A percentile compares a stretch with the other conserved stretches of the same genome.
These are phyloP conservation scores for Drosophila robusta DNA, from an alignment of 2,888 invertebrate genomes.

Conservation along the genomic window DNA sequence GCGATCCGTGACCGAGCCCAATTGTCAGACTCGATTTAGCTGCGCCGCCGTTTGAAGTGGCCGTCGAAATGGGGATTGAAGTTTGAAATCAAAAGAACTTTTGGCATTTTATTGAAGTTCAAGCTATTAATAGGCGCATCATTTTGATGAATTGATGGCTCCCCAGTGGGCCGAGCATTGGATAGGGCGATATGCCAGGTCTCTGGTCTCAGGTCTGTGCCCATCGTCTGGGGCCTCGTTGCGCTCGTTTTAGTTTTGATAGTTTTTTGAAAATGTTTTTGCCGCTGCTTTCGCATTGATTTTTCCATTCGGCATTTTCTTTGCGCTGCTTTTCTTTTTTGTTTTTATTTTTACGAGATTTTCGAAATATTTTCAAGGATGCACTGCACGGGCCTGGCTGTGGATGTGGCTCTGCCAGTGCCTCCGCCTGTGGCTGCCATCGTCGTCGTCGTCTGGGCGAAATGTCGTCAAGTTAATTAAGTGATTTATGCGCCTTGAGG, in stretches of 20 bases:
- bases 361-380: conserved; percentile 77
- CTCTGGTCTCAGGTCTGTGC: not conserved
- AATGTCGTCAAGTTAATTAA: conserved; percentile 81
- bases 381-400: conserved; percentile 46
- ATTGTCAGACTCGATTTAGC: conserved; percentile 69
- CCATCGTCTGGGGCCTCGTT: conserved; percentile 47
- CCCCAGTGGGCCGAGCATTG: conserved; percentile 66
- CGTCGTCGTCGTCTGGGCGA: conserved; percentile 52
- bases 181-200: not conserved
- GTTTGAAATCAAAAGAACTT: conserved; percentile 30
- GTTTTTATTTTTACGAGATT: conserved; percentile 51
- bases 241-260: conserved; percentile 70
- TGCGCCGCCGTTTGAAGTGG: conserved; percentile 62
- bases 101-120: conserved; percentile 78
- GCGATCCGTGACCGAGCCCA: conserved; percentile 31
- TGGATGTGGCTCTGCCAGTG: conserved; percentile 2
- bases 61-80: conserved; percentile 36
- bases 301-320: conserved; percentile 55
- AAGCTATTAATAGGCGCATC: conserved; percentile 62
- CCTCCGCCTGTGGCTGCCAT: conserved; percentile 21
- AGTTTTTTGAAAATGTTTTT: conserved; percentile 61
- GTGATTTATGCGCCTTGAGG: conserved; percentile 78
- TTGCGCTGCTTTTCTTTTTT: conserved; percentile 10
- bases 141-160: conserved; percentile 81
- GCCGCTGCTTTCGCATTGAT: conserved; percentile 64